Percentiles rank a stretch among this genome's conserved stretches.
phyloP scores from a whole-genome alignment of 2,113 vertebrate species.

The Sardina pilchardus region DNA sequence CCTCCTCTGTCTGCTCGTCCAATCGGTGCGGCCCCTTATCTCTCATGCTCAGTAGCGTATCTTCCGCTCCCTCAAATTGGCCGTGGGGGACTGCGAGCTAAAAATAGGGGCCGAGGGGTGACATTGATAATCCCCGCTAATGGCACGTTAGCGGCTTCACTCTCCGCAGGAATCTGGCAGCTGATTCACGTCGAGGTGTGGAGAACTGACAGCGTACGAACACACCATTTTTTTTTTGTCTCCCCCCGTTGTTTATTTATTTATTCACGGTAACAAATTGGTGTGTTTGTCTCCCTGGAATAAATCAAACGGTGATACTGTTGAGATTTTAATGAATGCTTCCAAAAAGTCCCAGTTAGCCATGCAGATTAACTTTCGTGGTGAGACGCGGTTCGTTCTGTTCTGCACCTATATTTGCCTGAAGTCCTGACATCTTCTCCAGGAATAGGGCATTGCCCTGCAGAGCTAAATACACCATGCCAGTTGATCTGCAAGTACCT shows the following conservation, averaged over 20 bases:
- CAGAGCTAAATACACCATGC: neutral
- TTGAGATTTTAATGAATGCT: neutral
- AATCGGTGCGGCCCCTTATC: neutral
- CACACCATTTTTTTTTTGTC: neutral
- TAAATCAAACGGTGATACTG: neutral
- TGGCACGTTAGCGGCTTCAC: slow-evolving; percentile 64
- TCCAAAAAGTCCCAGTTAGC: neutral
- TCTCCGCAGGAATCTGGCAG: slow-evolving; percentile 58
- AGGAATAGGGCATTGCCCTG: neutral
- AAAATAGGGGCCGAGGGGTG: slow-evolving; percentile 64
- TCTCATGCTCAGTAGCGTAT: slow-evolving; percentile 47
- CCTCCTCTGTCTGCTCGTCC: slow-evolving; percentile 9
- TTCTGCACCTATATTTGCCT: neutral
- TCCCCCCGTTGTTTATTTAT: neutral
- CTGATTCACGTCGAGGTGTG: slow-evolving; percentile 58
- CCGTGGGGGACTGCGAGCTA: slow-evolving; percentile 56
- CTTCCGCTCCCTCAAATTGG: slow-evolving; percentile 52
- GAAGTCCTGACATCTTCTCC: neutral
- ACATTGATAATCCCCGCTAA: slow-evolving; percentile 73
- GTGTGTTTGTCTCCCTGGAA: neutral
- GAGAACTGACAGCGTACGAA: neutral
- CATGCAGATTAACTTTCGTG: neutral
- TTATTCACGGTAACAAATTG: neutral
- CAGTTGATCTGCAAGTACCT: neutral
- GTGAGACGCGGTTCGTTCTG: neutral